phyloP scores from a whole-genome alignment of 2,113 vertebrate genomes.

The Hucho hucho region DNA sequence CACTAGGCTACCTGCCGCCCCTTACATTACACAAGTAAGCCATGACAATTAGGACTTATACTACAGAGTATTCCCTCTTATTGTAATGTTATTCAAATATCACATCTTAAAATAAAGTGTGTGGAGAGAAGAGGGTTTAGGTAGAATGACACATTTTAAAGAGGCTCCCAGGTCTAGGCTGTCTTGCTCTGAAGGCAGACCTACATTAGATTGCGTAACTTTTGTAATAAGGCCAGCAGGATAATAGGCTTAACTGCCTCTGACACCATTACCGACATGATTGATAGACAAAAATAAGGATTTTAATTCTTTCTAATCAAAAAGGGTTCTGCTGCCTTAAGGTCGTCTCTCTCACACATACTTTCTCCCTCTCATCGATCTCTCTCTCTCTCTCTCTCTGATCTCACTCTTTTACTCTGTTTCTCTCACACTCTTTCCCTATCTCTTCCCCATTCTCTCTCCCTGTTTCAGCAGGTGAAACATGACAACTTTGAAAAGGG shows the following conservation, averaged over 20 bases:
- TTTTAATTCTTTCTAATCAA: background rate
- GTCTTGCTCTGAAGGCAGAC: background rate
- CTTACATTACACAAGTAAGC: background rate
- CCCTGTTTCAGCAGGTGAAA: too few relatives aligned
- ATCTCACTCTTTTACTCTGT: too few relatives aligned
- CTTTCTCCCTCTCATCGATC: too few relatives aligned
- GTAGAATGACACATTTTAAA: background rate
- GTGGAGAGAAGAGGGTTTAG: background rate
- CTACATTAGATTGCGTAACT: constrained; percentile 8
- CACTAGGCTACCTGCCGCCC: too few relatives aligned
- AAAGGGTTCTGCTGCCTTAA: too few relatives aligned
- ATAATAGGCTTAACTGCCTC: constrained; percentile 17
- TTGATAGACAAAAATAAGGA: constrained; percentile 26
- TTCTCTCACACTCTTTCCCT: too few relatives aligned
- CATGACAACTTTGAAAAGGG: too few relatives aligned
- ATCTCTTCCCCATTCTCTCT: too few relatives aligned
- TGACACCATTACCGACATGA: constrained; percentile 25
- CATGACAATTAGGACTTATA: background rate
- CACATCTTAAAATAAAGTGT: constrained; percentile 9
- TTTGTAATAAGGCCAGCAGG: constrained; percentile 3
- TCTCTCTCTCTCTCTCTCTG: too few relatives aligned
- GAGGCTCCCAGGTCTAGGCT: constrained; percentile 1
- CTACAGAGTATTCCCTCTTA: background rate
- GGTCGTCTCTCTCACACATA: too few relatives aligned
- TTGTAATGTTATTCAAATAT: constrained; percentile 10